A percentile compares a stretch with the other conserved stretches of the same genome.
phyloP scores from a whole-genome alignment of 2,797 vertebrate species.

The Morelia viridis region DNA sequence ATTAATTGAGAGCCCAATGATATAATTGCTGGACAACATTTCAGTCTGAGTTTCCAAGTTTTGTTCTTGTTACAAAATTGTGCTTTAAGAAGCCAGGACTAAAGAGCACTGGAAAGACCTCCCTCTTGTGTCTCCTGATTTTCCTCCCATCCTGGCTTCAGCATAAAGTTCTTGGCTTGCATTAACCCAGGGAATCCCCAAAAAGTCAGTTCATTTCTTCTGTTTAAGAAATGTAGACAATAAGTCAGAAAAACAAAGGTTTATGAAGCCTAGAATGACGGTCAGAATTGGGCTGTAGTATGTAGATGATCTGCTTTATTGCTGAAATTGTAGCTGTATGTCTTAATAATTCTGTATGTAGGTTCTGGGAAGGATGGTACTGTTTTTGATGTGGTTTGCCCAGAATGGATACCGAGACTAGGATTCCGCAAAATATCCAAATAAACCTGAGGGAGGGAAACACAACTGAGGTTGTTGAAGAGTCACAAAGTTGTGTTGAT shows the following conservation, averaged over 20 bases:
- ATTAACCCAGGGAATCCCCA: neutral
- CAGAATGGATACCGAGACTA: neutral
- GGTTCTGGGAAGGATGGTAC: neutral
- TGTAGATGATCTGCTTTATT: neutral
- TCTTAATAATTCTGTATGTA: neutral
- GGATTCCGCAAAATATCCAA: neutral
- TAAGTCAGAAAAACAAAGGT: neutral
- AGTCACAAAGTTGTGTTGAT: neutral
- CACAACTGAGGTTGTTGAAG: neutral
- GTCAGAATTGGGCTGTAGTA: neutral
- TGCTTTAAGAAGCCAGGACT: neutral
- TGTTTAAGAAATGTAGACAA: neutral
- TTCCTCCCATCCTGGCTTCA: neutral
- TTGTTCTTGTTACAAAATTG: neutral
- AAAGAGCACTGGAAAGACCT: neutral
- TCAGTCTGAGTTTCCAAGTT: neutral
- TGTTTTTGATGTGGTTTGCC: neutral
- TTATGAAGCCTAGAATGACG: neutral
- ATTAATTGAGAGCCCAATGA: neutral
- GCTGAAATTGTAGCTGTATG: neutral
- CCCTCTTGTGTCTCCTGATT: neutral
- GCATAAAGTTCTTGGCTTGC: neutral
- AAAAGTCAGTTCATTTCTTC: neutral
- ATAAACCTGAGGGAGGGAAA: neutral
- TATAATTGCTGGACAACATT: neutral